Base-by-base conservation (phyloP, 2,113 vertebrate species). In the Stomatorhinus ivindoensis region DNA sequence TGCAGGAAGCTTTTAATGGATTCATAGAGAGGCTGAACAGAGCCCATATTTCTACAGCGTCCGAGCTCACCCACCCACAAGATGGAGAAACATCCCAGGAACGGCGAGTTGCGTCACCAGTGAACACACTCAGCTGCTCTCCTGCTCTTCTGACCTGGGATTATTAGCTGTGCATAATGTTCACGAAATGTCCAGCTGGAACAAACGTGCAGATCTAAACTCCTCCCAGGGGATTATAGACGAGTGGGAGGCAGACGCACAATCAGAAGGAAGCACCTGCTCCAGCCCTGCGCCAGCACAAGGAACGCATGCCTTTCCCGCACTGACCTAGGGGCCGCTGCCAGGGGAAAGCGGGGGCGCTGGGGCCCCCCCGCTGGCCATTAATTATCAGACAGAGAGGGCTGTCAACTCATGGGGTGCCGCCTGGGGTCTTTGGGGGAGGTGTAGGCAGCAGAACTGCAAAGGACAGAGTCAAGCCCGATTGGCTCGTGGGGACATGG, bases 381-480 rank as follows among this genome's bases (percentile, higher is more conserved):
- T 80, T 80, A 80, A 80, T 80, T 80, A 80, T 42, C 73, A 42
- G 73, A 19, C 73, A 80, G 35, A 80, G 73, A 80, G 73, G 73
- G 61, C 27, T 13, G 61, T 13, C 61, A 31, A 27, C 27, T 13
- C 61, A 31, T 13, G 61, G 17, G 42, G 31, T 7, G 35, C 73
- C 42, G 73, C 73, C 35, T 80, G 73, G 35, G 73, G 35, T 15
- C 35, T 80, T 80, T 2, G 35, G 13, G 15, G 73, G 13, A 80
- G 73, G 39, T 80, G 73, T 6, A 6, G 35, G 73, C 13, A 15
- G 73, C 73, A 80, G 73, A 80, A 4, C 9, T 4, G 58, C 58
- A 69, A 76, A 76, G 69, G 69, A 35, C 69, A 76, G 15, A 76
- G 31, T 76, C 15, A 39, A 76, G 69, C 15, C 61, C 61, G n/a